These are phyloP conservation scores for Muraenolepis orangiensis DNA, from an alignment of 2,797 vertebrate species.

Conservation along the genomic window DNA sequence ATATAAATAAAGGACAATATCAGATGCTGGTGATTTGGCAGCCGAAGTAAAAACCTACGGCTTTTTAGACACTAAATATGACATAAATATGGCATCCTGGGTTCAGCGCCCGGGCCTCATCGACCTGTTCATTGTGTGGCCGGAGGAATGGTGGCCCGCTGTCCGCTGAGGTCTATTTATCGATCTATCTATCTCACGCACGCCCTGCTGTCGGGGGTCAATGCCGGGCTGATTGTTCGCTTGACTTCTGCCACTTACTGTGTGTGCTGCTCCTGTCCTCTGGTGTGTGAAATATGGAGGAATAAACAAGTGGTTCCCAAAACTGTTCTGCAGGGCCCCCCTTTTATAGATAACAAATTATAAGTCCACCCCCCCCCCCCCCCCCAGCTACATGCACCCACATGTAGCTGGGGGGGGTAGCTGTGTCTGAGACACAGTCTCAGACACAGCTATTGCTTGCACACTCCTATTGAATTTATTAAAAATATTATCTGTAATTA, in stretches of 20 bases:
- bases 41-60: conserved; percentile 18
- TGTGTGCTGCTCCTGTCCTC: background rate
- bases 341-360: too few species aligned
- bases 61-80: too few species aligned
- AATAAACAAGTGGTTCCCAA: too few species aligned
- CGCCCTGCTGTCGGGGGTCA: conserved; percentile 19
- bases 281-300: too few species aligned
- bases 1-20: background rate
- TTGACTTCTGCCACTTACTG: background rate
- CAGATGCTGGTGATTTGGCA: background rate
- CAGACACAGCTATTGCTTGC: too few species aligned
- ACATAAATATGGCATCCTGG: conserved; percentile 29
- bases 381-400: too few species aligned
- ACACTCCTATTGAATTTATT: too few species aligned
- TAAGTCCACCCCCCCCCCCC: too few species aligned
- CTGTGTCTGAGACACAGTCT: too few species aligned
- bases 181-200: conserved; percentile 27
- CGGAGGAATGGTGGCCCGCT: conserved; percentile 29
- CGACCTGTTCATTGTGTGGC: conserved; percentile 31
- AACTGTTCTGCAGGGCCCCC: too few species aligned
- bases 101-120: conserved; percentile 22
- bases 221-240: conserved; percentile 17
- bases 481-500: too few species aligned
- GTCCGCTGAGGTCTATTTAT: conserved; percentile 12
- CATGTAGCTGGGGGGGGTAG: too few species aligned